Evolutionary conservation across 35 echinoderm and acorn worm genomes (phyloP), one percentile per base, ranked within the genome.

Genomic region (Patiria miniata): DNA sequence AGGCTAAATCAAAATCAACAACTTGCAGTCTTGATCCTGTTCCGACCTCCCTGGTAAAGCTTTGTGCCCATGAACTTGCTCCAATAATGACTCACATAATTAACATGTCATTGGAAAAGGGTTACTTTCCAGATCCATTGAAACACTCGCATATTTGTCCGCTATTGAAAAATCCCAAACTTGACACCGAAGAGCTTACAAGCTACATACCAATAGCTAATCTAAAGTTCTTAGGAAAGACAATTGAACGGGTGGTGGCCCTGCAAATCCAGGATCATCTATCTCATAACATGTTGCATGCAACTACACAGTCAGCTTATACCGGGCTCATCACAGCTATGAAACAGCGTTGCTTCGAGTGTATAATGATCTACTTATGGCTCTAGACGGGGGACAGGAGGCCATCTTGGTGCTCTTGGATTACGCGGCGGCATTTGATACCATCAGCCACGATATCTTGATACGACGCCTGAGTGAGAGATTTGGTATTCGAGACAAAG

Each of bases 141-240:
- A 77, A 86, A 47, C 37, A 86, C 39, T 19, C 12, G 4, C 53
- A 36, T 33, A 38, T 86, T 15, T 39, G 60, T 37, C 84, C 84
- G 37, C 60, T 77, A 77, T 29, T 78, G n/a, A 86, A 73, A 77
- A 12, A 56, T 29, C 39, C 84, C 21, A 39, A 37, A 21, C 39
- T 86, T 39, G 58, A 86, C 47, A 53, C 84, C 17, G 61, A 86
- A n/a, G 65, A 77, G 58, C 39, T 86, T 1, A 86, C 69, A 37
- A 86, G 61, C 55, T 86, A 86, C 34, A 53, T 56, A 76, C 84
- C 65, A 77, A 56, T 86, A 69, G 33, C 84, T 47, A 86, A 86
- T 77, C 37, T 73, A 30, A 69, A 53, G 17, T 86, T 86, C 61
- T 39, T 83, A 22, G 52, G 81, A 83, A n/a, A n/a, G n/a, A n/a